A percentile compares a stretch with the other conserved stretches of the same genome.
Conservation (phyloP, 2,888 invertebrate genomes). For the Scrobipalpa atriplicella region DNA sequence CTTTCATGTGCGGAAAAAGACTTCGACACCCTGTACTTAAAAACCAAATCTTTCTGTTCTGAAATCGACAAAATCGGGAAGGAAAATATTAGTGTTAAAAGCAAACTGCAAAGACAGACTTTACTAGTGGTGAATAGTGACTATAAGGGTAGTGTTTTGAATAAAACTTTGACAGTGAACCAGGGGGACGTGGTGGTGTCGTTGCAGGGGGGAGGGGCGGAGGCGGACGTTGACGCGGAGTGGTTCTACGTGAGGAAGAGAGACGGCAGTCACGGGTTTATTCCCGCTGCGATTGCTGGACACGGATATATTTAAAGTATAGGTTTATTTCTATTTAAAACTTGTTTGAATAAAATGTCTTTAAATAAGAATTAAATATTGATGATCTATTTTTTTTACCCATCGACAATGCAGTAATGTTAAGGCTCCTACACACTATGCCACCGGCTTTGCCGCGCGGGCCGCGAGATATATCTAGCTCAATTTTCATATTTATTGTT, state of each 20-base stretch:
- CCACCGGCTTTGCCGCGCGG: no score
- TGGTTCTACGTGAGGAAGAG: conserved; percentile 90
- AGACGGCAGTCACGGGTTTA: conserved; percentile 88
- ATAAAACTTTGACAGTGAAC: conserved; percentile 84
- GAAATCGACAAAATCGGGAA: conserved; percentile 60
- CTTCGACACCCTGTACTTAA: conserved; percentile 87
- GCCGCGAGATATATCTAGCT: background rate
- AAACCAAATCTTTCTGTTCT: conserved; percentile 71
- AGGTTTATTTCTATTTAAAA: background rate
- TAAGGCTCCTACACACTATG: no score
- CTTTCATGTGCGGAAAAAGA: conserved; percentile 85
- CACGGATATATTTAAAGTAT: conserved; percentile 86
- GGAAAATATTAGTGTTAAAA: conserved; percentile 44
- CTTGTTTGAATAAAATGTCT: background rate
- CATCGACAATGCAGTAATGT: no score
- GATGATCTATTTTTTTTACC: no score
- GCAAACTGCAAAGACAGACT: conserved; percentile 82
- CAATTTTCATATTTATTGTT: conserved; percentile 2
- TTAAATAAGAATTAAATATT: no score
- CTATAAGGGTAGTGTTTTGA: conserved; percentile 81
- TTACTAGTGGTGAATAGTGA: conserved; percentile 87
- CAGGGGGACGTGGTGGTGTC: conserved; percentile 90
- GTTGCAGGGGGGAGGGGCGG: conserved; percentile 69
- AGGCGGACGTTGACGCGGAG: conserved; percentile 83
- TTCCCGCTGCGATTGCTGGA: conserved; percentile 90